These are phyloP conservation scores for Lytechinus pictus DNA, from an alignment of 35 echinoderm and acorn worm species.

Conservation along the genomic window DNA sequence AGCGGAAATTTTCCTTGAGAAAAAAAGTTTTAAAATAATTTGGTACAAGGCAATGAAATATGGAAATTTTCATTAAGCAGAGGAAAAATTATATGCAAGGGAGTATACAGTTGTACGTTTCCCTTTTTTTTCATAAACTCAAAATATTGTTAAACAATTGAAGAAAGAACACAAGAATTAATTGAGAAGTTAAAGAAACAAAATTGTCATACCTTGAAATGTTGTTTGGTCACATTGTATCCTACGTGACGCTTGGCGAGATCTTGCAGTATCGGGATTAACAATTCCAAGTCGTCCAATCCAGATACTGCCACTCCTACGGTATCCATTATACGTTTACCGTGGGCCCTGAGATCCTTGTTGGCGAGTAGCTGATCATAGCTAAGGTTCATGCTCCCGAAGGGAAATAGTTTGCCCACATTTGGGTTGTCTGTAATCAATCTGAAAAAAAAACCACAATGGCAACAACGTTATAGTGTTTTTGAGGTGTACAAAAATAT, in stretches of 20 bases:
- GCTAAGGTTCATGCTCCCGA: slow-evolving; percentile 58
- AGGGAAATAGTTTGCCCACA: slow-evolving; percentile 52
- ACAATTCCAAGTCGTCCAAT: slow-evolving; percentile 51
- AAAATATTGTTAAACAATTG: neutral
- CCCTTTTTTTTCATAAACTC: neutral
- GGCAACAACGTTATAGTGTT: neutral
- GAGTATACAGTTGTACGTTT: neutral
- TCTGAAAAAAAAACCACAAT: neutral
- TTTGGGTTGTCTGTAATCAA: slow-evolving; percentile 46
- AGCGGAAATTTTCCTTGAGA: neutral
- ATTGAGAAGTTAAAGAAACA: neutral
- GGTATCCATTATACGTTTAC: slow-evolving; percentile 60
- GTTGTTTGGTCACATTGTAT: slow-evolving; percentile 49
- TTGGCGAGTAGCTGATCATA: slow-evolving; percentile 45
- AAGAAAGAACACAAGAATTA: neutral
- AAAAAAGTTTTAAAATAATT: neutral
- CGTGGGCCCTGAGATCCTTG: slow-evolving; percentile 37
- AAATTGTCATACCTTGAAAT: slow-evolving; percentile 50
- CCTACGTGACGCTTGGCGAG: slow-evolving; percentile 47
- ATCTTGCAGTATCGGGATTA: slow-evolving; percentile 53
- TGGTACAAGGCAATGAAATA: neutral
- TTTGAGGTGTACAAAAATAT: neutral
- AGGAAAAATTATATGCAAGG: neutral
- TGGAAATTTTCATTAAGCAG: neutral
- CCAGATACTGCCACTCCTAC: slow-evolving; percentile 58